phyloP scores from a whole-genome alignment of 1,140 invertebrate genomes.

The Eupristina koningsbergeri region DNA sequence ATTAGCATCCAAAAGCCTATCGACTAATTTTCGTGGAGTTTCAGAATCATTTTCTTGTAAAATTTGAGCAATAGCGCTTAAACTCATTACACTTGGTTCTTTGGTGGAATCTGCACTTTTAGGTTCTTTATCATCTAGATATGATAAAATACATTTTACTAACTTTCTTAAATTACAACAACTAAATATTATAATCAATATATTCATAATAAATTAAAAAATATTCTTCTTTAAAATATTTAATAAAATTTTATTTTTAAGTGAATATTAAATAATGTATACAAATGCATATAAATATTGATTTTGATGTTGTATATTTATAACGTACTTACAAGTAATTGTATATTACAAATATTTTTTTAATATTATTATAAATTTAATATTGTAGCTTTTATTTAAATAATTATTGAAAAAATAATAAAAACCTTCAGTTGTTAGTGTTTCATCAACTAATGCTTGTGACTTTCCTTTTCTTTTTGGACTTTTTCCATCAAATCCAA shows the following conservation, averaged over 20 bases:
- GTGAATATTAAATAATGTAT: too few relatives aligned
- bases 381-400: not conserved
- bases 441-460: slow-evolving; percentile 60
- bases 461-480: slow-evolving; percentile 55
- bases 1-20: slow-evolving; percentile 64
- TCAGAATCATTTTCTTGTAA: slow-evolving; percentile 59
- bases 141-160: not conserved
- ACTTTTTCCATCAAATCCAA: slow-evolving; percentile 60
- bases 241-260: too few relatives aligned
- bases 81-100: slow-evolving; percentile 63
- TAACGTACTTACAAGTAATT: too few relatives aligned
- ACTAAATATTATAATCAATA: too few relatives aligned
- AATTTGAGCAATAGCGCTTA: slow-evolving; percentile 65
- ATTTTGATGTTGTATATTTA: too few relatives aligned
- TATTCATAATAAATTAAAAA: too few relatives aligned
- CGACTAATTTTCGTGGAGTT: slow-evolving; percentile 65
- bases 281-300: too few relatives aligned
- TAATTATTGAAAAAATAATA: slow-evolving; percentile 22
- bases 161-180: too few relatives aligned
- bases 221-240: too few relatives aligned
- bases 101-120: slow-evolving; percentile 51
- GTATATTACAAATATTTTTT: too few relatives aligned
- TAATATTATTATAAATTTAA: not conserved
- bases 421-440: slow-evolving; percentile 57
- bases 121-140: slow-evolving; percentile 29